Conservation (phyloP, 2,888 invertebrate genomes). For the Eulithis testata region DNA sequence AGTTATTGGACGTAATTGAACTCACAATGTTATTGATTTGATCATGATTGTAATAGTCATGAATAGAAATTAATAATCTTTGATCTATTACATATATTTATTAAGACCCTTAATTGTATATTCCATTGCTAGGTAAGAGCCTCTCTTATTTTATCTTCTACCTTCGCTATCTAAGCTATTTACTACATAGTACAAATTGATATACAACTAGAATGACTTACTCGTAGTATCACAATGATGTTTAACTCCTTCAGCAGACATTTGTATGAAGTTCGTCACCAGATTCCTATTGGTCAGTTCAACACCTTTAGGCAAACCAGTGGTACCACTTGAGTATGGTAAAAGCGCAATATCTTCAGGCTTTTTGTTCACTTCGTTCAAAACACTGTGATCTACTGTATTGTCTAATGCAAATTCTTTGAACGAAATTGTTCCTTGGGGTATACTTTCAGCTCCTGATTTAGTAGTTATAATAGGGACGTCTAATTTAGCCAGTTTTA, state of each 20-base stretch:
- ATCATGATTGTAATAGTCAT: no score
- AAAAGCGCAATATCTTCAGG: constrained; percentile 86
- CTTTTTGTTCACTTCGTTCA: constrained; percentile 65
- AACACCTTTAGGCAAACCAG: constrained; percentile 91
- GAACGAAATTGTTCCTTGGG: constrained; percentile 84
- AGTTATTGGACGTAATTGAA: background rate
- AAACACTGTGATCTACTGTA: constrained; percentile 74
- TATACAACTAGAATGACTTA: constrained; percentile 45
- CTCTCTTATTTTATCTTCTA: no score
- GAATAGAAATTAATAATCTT: no score
- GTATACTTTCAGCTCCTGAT: constrained; percentile 53
- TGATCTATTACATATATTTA: no score
- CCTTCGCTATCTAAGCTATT: no score
- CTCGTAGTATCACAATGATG: constrained; percentile 64
- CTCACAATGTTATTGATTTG: no score
- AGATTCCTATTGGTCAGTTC: constrained; percentile 85
- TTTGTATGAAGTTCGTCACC: constrained; percentile 70
- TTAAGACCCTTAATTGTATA: no score
- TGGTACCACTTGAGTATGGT: constrained; percentile 94
- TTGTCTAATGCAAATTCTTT: constrained; percentile 80
- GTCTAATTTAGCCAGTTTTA: constrained; percentile 68
- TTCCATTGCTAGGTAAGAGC: no score
- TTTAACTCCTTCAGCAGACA: constrained; percentile 53
- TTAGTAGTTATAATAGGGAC: constrained; percentile 78
- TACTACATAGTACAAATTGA: no score